Evolutionary conservation across 2,797 vertebrate genomes (phyloP), one percentile per base, ranked within the genome.

Genomic region (Trachops cirrhosus): DNA sequence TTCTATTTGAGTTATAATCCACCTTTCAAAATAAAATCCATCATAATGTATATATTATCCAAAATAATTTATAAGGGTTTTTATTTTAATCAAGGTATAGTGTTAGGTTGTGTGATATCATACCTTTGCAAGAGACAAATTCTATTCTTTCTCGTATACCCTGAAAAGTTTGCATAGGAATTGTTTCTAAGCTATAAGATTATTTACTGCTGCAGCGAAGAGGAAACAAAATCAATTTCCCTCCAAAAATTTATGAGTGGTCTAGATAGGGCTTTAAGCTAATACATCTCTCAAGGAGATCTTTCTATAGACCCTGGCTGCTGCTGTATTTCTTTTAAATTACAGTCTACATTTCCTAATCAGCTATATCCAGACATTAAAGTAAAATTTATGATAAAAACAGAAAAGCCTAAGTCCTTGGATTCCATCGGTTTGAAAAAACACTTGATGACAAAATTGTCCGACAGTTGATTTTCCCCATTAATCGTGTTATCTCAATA

Each of bases 181-280:
- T 93, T 96, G 50, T 97, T 95, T 96, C 87, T 32, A 93, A 94
- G 59, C 52, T 89, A 92, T 90, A 82, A 78, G 95, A 92, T 96
- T 96, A 96, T 85, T 97, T 94, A 96, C 46, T 74, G 46, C 37
- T n/a, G 71, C 62, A 79, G n/a, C 39, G 16, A 90, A 94, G 50
- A 91, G 80, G 86, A 95, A 94, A 96, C 80, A 94, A 97, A 95
- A 96, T 97, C 89, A 95, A 93, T 94, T 97, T 95, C 54, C n/a
- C 37, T 94, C 71, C 93, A 89, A 77, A 95, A 94, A 92, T 93
- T 90, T 97, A 90, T 95, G 80, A 93, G 77, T 82, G 77, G 78
- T 94, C 52, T 67, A 92, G 92, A 87, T 64, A 93, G 77, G 92
- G 44, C 26, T 54, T 93, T 95, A 96, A 95, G 77, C 62, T 88